Evolutionary conservation across 53 echinoderm and acorn worm species (phyloP).

Genomic region (Zoroaster sp.): DNA sequence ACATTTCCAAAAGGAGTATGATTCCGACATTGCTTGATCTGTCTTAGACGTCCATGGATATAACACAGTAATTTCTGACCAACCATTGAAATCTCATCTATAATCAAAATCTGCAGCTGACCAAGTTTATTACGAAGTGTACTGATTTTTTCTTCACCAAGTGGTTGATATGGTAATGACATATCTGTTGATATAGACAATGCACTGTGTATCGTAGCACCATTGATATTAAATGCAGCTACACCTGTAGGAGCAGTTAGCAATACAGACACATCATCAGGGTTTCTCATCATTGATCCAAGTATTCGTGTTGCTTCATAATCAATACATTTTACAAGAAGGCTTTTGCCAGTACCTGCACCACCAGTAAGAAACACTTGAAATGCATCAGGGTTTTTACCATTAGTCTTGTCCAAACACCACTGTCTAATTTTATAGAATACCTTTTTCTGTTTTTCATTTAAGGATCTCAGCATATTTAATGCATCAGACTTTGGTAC

Average conservation of each 20-base stretch:
- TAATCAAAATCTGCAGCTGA: slow-evolving; percentile 70
- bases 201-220: slow-evolving; percentile 53
- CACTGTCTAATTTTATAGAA: slow-evolving; percentile 63
- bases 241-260: slow-evolving; percentile 56
- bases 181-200: slow-evolving; percentile 31
- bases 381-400: slow-evolving; percentile 58
- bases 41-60: slow-evolving; percentile 66
- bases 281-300: slow-evolving; percentile 26
- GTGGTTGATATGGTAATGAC: slow-evolving; percentile 46
- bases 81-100: slow-evolving; percentile 86
- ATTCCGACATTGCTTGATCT: slow-evolving; percentile 60
- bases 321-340: slow-evolving; percentile 57
- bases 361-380: slow-evolving; percentile 63
- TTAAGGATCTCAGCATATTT: slow-evolving; percentile 46
- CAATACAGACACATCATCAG: slow-evolving; percentile 56
- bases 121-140: slow-evolving; percentile 40
- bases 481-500: slow-evolving; percentile 33
- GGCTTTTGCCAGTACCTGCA: slow-evolving; percentile 69
- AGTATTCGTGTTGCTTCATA: slow-evolving; percentile 68
- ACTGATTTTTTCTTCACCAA: slow-evolving; percentile 65
- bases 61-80: slow-evolving; percentile 59
- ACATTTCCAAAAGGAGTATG: slow-evolving; percentile 61
- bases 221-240: slow-evolving; percentile 62
- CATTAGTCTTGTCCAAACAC: slow-evolving; percentile 61
- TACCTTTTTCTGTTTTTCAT: slow-evolving; percentile 50